phyloP scores from a whole-genome alignment of 2,113 vertebrate species.

The Boleophthalmus pectinirostris region DNA sequence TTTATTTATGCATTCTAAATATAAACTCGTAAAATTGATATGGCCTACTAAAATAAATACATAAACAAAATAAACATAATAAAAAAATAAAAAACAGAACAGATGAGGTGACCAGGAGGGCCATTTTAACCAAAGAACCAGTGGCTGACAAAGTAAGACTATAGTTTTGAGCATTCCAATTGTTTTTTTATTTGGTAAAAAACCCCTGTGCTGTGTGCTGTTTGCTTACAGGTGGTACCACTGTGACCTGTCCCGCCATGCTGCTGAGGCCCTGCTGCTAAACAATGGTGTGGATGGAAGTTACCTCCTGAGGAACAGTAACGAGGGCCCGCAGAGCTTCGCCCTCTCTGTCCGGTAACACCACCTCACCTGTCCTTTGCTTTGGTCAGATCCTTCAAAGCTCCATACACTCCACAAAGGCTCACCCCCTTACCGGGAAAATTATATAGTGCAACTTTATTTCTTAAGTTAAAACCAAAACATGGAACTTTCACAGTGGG shows the following conservation, averaged over 20 bases:
- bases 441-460: too few species aligned
- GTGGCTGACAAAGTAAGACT: too few species aligned
- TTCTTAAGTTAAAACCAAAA: too few species aligned
- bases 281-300: conserved; percentile 92
- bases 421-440: too few species aligned
- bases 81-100: too few species aligned
- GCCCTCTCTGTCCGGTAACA: conserved; percentile 91
- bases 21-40: neutral
- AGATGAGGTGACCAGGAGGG: neutral
- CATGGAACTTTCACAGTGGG: too few species aligned
- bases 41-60: too few species aligned
- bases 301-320: conserved; percentile 91
- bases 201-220: neutral
- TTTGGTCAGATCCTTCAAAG: neutral
- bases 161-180: too few species aligned
- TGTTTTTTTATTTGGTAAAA: too few species aligned
- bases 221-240: conserved; percentile 99
- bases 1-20: too few species aligned
- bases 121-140: neutral
- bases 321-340: conserved; percentile 78
- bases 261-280: conserved; percentile 90
- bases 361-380: neutral
- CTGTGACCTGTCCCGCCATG: conserved; percentile 84
- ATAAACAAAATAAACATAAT: too few species aligned
- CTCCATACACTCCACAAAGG: too few species aligned